phyloP scores from a whole-genome alignment of 2,113 vertebrate genomes.

The Crypturellus undulatus region DNA sequence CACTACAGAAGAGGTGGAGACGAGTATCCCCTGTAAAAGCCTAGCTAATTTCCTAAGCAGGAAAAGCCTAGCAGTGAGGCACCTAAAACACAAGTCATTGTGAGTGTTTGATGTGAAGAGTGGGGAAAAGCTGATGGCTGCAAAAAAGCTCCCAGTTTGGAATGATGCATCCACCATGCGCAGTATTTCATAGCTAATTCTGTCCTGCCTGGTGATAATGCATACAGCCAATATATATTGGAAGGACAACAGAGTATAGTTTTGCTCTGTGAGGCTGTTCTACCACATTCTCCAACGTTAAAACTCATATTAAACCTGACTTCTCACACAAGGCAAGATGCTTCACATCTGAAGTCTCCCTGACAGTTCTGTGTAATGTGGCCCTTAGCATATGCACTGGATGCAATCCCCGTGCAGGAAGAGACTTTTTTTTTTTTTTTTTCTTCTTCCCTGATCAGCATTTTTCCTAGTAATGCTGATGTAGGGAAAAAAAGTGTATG shows the following conservation, averaged over 20 bases:
- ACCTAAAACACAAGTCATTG: neutral
- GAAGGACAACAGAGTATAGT: neutral
- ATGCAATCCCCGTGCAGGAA: neutral
- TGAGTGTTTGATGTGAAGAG: neutral
- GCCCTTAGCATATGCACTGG: neutral
- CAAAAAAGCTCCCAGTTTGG: neutral
- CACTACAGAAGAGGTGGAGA: neutral
- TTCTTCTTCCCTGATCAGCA: neutral
- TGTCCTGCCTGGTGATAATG: neutral
- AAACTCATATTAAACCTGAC: conserved; percentile 24
- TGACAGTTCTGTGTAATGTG: neutral
- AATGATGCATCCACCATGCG: neutral
- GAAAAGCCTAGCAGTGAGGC: neutral
- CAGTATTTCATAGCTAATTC: neutral
- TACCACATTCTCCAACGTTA: neutral
- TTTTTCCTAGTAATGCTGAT: neutral
- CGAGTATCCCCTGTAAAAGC: neutral
- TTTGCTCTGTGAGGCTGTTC: neutral
- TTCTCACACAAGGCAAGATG: neutral
- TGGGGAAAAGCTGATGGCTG: neutral
- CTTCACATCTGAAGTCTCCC: neutral
- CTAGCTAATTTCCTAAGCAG: neutral
- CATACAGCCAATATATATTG: neutral
- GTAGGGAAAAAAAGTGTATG: neutral
- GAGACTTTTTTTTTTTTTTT: neutral